A percentile compares a stretch with the other conserved stretches of the same genome.
These are phyloP conservation scores for Speoplatyrhinus poulsoni DNA, from an alignment of 2,113 vertebrate species.

Conservation along the genomic window DNA sequence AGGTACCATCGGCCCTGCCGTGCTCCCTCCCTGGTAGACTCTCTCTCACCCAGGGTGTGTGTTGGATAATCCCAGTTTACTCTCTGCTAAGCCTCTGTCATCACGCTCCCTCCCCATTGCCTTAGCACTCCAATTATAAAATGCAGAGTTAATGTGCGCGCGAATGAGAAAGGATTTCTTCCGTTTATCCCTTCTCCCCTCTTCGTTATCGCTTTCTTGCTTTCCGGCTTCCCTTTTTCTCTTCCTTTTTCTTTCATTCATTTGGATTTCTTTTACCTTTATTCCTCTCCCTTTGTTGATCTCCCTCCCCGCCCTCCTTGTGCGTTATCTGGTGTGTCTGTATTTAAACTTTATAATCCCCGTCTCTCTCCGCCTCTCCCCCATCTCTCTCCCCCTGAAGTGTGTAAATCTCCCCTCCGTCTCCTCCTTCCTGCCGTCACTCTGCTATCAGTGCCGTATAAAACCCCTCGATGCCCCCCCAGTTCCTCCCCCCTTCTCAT, in stretches of 20 bases:
- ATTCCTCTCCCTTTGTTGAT: slow-evolving; percentile 29
- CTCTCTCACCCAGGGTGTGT: slow-evolving; percentile 52
- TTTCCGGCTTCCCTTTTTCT: slow-evolving; percentile 33
- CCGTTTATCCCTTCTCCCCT: slow-evolving; percentile 46
- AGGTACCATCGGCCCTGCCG: slow-evolving; percentile 28
- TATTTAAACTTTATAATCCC: slow-evolving; percentile 75
- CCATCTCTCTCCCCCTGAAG: slow-evolving; percentile 64
- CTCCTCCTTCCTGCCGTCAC: slow-evolving; percentile 45
- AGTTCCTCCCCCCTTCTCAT: slow-evolving; percentile 23
- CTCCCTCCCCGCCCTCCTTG: slow-evolving; percentile 42
- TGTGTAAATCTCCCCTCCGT: slow-evolving; percentile 62
- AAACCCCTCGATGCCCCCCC: slow-evolving; percentile 49
- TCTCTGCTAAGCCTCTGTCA: slow-evolving; percentile 66
- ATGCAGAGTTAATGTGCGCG: slow-evolving; percentile 42
- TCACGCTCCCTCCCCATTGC: slow-evolving; percentile 34
- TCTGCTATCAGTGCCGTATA: slow-evolving; percentile 53
- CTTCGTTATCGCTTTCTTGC: slow-evolving; percentile 46
- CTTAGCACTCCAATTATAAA: slow-evolving; percentile 47
- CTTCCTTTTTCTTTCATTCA: neutral
- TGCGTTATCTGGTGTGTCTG: slow-evolving; percentile 51
- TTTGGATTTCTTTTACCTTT: neutral
- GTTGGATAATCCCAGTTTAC: slow-evolving; percentile 70
- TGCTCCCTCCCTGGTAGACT: slow-evolving; percentile 40
- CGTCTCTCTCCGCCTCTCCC: slow-evolving; percentile 65
- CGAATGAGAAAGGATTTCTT: slow-evolving; percentile 67